Evolutionary conservation across 2,888 invertebrate species (phyloP), one percentile per base, ranked within the genome.

Genomic region (Polyommatus icarus): DNA sequence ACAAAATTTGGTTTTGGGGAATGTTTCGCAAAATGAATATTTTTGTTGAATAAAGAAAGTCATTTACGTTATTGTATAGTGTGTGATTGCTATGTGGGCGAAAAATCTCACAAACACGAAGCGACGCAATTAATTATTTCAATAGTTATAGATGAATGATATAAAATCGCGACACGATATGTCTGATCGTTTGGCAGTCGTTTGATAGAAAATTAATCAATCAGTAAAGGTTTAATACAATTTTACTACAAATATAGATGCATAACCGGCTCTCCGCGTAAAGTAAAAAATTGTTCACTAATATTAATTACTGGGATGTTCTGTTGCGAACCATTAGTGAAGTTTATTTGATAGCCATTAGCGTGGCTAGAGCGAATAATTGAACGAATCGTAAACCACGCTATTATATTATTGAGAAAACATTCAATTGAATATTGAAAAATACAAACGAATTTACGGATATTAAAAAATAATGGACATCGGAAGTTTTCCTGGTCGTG

Each of bases 331-430:
- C 86, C 89, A 90, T 90, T 89, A 89, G 88, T 82, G 83, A 83
- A 87, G 88, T 90, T 89, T 91, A 91, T 91, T 91, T 91, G 90
- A 88, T 91, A 90, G 88, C 90, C 91, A 90, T 91, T 90, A 90
- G 89, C 87, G 85, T 83, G 82, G 83, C 86, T 87, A 86, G 87
- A 20, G 50, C 46, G 46, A 54, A 75, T 75, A 75, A 54, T 50
- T 75, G 54, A 75, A 75, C 73, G 75, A 75, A 75, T 50, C 20
- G 75, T 40, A 46, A 29, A 54, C 54, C 75, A 24, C 75, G 50
- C 75, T 54, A 75, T 54, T 54, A 75, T 75, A 32, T 75, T 75
- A 75, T 54, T 75, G 75, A 75, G 50, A 75, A 75, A 75, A 75
- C 29, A 54, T 50, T 54, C 40, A 75, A 75, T 24, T 54, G 54